phyloP scores from a whole-genome alignment of 1,140 invertebrate genomes.

The Platyscapa corneri region DNA sequence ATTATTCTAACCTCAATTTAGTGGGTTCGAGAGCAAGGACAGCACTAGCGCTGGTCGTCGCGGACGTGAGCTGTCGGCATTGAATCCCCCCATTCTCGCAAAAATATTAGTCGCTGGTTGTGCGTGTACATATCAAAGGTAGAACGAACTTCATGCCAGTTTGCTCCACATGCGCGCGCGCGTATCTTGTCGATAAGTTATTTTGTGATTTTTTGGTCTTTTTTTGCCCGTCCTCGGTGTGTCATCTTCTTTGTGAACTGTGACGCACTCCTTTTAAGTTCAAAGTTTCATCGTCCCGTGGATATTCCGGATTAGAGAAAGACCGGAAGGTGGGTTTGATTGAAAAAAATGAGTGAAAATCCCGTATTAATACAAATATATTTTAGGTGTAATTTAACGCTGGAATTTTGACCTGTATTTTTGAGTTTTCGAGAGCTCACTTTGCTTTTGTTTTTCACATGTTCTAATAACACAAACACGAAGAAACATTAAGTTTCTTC shows the following conservation, averaged over 20 bases:
- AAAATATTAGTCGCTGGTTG: neutral
- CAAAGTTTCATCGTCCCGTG: neutral
- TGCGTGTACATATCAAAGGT: neutral
- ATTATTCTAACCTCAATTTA: neutral
- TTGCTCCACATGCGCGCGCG: constrained; percentile 24
- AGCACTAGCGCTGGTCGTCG: neutral
- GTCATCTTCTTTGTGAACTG: neutral
- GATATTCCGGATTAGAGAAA: constrained; percentile 20
- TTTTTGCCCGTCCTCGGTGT: neutral
- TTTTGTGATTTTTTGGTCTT: neutral
- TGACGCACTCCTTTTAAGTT: constrained; percentile 5
- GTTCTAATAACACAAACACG: neutral
- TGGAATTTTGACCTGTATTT: neutral
- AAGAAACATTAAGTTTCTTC: neutral
- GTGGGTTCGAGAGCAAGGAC: no score
- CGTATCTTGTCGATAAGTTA: constrained; percentile 15
- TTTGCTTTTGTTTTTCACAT: neutral
- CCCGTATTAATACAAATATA: no score
- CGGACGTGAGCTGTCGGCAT: neutral
- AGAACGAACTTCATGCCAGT: neutral
- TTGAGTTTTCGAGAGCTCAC: neutral
- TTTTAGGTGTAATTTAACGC: neutral
- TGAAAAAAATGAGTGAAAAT: neutral
- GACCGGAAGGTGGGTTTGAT: constrained; percentile 37
- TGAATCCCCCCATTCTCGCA: neutral